Evolutionary conservation across 2,113 vertebrate species (phyloP).

Genomic region (Saguinus midas): DNA sequence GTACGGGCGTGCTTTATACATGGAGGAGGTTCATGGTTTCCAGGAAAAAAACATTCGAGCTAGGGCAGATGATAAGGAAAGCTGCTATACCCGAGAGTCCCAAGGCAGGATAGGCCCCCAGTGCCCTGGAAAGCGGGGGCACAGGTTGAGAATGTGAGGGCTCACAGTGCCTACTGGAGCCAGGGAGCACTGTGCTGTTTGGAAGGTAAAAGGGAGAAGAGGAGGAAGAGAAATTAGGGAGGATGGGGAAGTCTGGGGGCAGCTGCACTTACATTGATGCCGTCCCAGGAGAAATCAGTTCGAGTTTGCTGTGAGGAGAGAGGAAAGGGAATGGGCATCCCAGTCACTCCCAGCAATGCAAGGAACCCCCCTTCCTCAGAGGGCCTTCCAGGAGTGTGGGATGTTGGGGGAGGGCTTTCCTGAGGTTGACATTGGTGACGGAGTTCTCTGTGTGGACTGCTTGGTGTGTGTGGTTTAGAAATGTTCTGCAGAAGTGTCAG

Average conservation of each 20-base stretch:
- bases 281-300: slow-evolving; percentile 99
- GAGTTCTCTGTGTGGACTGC: neutral
- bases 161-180: neutral
- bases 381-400: neutral
- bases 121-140: neutral
- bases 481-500: neutral
- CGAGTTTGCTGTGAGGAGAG: slow-evolving; percentile 93
- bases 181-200: neutral
- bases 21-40: neutral
- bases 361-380: neutral
- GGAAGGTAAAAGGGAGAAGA: neutral
- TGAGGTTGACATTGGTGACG: neutral
- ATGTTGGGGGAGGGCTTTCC: neutral
- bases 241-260: neutral
- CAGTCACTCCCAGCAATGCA: neutral
- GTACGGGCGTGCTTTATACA: neutral
- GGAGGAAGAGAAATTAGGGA: neutral
- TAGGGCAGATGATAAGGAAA: slow-evolving; percentile 25
- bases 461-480: neutral
- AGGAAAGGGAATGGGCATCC: slow-evolving; percentile 40
- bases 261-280: slow-evolving; percentile 96
- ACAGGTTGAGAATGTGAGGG: neutral
- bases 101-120: neutral
- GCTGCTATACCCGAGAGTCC: neutral
- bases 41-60: neutral